phyloP scores from a whole-genome alignment of 2,113 vertebrate genomes.

The Rhinopithecus roxellana region DNA sequence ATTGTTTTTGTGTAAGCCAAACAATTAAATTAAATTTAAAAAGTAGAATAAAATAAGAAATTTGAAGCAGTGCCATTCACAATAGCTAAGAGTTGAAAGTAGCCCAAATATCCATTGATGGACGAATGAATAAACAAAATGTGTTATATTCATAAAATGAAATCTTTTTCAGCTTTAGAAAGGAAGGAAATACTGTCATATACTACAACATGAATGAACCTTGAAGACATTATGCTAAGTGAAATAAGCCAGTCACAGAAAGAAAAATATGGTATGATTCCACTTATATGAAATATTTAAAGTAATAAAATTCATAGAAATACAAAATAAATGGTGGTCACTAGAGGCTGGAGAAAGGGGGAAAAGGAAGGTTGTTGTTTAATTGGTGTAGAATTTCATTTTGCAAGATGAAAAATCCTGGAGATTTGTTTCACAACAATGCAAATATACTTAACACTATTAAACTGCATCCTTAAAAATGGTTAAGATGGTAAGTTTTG shows the following conservation, averaged over 20 bases:
- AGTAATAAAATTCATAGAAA: constrained; percentile 12
- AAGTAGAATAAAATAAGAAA: background rate
- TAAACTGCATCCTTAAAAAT: background rate
- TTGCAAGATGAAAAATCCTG: background rate
- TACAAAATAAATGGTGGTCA: background rate
- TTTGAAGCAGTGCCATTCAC: background rate
- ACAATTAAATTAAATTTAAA: background rate
- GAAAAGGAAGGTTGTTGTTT: background rate
- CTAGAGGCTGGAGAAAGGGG: background rate
- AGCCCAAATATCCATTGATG: background rate
- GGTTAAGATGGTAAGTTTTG: background rate
- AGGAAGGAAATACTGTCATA: background rate
- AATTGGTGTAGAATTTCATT: background rate
- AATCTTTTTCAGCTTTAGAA: background rate
- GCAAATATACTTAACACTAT: background rate
- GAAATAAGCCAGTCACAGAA: background rate
- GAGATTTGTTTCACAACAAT: background rate
- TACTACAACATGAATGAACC: background rate
- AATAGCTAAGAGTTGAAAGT: background rate
- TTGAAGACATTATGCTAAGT: background rate
- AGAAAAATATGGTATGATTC: background rate
- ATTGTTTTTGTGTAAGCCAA: background rate
- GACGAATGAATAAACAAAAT: background rate
- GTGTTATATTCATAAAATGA: background rate
- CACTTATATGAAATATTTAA: background rate